Evolutionary conservation across 1,140 invertebrate genomes (phyloP).

Genomic region (Melipona quadrifasciata): DNA sequence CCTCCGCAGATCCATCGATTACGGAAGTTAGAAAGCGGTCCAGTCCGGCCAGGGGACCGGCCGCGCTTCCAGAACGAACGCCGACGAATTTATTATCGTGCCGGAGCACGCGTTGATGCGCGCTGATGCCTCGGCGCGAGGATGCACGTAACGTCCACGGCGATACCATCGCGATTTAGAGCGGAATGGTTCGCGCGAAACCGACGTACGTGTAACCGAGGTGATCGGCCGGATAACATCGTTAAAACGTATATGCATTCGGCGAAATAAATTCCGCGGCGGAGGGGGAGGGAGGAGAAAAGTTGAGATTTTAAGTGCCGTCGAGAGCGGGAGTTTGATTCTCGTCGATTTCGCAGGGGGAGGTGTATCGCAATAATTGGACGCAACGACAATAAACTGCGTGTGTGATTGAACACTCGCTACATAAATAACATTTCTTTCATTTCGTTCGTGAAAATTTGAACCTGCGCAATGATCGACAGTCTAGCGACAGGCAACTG

Average conservation of each 20-base stretch:
- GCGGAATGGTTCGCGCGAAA: conserved; percentile 10
- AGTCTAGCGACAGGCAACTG: no score
- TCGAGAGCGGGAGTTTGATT: no score
- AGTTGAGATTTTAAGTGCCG: no score
- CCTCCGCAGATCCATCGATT: conserved; percentile 37
- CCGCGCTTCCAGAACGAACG: neutral
- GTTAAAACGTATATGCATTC: neutral
- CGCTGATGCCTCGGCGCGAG: conserved; percentile 16
- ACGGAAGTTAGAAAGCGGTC: conserved; percentile 35
- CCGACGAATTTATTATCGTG: conserved; percentile 35
- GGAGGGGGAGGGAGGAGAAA: neutral
- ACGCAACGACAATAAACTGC: no score
- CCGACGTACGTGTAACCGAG: neutral
- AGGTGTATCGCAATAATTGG: no score
- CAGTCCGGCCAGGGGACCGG: neutral
- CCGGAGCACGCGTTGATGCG: conserved; percentile 4
- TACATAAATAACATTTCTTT: no score
- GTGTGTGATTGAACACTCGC: no score
- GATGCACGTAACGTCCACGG: conserved; percentile 35
- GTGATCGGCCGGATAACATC: neutral
- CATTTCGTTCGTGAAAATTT: no score
- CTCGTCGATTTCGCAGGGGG: no score
- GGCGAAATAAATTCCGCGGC: neutral
- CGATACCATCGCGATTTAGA: conserved; percentile 45
- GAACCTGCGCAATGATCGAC: no score